Percentiles rank a stretch among this genome's conserved stretches.
Evolutionary conservation across 2,888 invertebrate species (phyloP).

Genomic region (Zeuzera pyrina): DNA sequence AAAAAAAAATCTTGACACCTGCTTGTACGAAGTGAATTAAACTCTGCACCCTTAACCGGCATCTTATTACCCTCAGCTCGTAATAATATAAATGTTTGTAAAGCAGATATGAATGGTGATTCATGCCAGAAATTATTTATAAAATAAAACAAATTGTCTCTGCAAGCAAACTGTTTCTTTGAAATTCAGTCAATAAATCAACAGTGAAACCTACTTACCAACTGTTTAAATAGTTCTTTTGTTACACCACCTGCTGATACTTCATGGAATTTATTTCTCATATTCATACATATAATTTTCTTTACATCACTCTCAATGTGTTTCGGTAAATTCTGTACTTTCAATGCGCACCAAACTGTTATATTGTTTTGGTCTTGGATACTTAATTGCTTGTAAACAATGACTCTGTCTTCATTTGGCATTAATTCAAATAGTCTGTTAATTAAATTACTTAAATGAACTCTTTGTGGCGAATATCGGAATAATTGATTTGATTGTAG

Average conservation of each 20-base stretch:
- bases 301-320: constrained; percentile 9
- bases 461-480: constrained; percentile 35
- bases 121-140: too few species aligned
- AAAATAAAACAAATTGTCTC: too few species aligned
- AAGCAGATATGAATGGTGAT: too few species aligned
- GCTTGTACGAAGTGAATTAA: too few species aligned
- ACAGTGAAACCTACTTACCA: too few species aligned
- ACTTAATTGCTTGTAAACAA: constrained; percentile 30
- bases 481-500: constrained; percentile 29
- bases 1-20: too few species aligned
- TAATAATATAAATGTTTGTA: too few species aligned
- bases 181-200: too few species aligned
- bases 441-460: constrained; percentile 33
- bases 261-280: neutral
- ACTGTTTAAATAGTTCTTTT: constrained; percentile 13
- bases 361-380: constrained; percentile 28
- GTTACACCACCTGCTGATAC: neutral
- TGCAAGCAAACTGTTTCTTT: too few species aligned
- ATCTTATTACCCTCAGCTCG: too few species aligned
- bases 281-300: neutral
- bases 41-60: too few species aligned
- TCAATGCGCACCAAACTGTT: constrained; percentile 30
- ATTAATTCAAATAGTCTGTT: constrained; percentile 31
- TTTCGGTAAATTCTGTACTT: constrained; percentile 31
- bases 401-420: constrained; percentile 31